A percentile compares a stretch with the other conserved stretches of the same genome.
phyloP scores from a whole-genome alignment of 2,797 vertebrate genomes.

The Danio albolineatus region DNA sequence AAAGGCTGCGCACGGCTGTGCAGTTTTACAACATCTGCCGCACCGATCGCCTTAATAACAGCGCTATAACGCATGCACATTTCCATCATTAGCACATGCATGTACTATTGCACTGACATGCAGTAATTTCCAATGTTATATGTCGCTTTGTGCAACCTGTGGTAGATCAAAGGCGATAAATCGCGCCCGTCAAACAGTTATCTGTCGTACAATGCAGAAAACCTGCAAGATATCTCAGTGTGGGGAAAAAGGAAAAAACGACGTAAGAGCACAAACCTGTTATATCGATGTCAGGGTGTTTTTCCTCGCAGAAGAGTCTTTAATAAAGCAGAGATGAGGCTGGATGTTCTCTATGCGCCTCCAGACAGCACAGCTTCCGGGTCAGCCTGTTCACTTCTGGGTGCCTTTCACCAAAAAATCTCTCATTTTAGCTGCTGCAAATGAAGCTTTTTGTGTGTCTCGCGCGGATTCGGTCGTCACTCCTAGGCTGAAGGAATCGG shows the following conservation, averaged over 20 bases:
- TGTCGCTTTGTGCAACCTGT: conserved; percentile 78
- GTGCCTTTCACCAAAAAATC: conserved; percentile 70
- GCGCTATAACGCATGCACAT: conserved; percentile 19
- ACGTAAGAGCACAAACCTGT: conserved; percentile 76
- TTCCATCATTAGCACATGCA: conserved; percentile 43
- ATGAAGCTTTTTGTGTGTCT: background rate
- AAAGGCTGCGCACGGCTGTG: conserved; percentile 60
- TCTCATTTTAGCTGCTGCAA: conserved; percentile 11
- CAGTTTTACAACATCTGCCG: conserved; percentile 22
- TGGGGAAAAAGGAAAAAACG: conserved; percentile 53
- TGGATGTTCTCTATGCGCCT: conserved; percentile 83
- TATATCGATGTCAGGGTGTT: conserved; percentile 76
- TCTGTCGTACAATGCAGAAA: background rate
- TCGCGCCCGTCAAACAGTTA: conserved; percentile 8
- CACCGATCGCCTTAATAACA: conserved; percentile 10
- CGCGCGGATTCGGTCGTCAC: background rate
- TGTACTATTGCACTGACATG: conserved; percentile 68
- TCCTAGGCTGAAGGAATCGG: background rate
- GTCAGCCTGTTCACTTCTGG: conserved; percentile 95
- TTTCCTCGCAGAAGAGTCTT: conserved; percentile 74
- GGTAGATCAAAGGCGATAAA: conserved; percentile 44
- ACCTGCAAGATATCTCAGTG: background rate
- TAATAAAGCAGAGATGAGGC: conserved; percentile 75
- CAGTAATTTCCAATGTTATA: conserved; percentile 47
- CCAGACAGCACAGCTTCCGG: conserved; percentile 88